These are phyloP conservation scores for Prunella strophiata DNA, from an alignment of 2,797 vertebrate species.

Conservation along the genomic window DNA sequence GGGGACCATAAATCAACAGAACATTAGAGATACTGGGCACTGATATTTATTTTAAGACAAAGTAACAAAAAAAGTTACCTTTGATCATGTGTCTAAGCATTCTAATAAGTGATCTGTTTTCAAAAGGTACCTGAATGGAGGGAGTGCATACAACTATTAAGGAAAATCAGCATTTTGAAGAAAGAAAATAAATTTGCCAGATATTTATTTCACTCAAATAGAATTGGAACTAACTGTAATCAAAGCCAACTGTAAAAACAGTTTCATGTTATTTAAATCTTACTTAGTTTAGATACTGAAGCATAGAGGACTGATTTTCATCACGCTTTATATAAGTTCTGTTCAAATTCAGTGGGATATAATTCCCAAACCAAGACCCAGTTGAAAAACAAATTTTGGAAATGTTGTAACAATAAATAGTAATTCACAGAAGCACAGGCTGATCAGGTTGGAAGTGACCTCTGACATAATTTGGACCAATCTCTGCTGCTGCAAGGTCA, in stretches of 20 bases:
- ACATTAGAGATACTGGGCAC: background rate
- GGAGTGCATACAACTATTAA: background rate
- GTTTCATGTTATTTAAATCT: background rate
- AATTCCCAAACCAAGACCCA: background rate
- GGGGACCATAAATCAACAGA: background rate
- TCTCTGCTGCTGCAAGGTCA: background rate
- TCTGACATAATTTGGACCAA: background rate
- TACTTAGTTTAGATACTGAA: background rate
- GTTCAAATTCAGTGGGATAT: background rate
- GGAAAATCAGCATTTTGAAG: background rate
- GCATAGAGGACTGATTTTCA: background rate
- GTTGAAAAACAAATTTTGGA: background rate
- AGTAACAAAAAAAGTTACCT: background rate
- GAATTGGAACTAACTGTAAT: background rate
- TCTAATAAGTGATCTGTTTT: background rate
- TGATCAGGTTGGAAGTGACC: background rate
- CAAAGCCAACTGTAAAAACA: background rate
- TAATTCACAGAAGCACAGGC: background rate
- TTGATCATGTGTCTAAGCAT: background rate
- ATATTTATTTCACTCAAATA: background rate
- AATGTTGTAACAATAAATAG: background rate
- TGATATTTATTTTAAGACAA: slow-evolving; percentile 20
- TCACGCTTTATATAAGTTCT: background rate
- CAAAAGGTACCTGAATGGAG: background rate
- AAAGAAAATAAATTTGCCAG: background rate